Conservation (phyloP, 2,113 vertebrate species). For the Columbina picui region DNA sequence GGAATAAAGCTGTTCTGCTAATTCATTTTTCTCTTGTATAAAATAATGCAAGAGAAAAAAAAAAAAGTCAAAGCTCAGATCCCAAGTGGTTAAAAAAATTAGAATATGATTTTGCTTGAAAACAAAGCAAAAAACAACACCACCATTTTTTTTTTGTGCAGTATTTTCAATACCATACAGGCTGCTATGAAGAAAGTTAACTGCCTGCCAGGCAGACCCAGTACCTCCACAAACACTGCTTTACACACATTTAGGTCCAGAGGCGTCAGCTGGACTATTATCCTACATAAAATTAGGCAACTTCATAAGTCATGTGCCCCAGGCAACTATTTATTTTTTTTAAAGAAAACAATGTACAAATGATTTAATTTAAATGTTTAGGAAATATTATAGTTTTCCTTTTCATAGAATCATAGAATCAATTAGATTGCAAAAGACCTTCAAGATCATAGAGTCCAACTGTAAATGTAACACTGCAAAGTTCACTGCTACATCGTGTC, state of each 20-base stretch:
- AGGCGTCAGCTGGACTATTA: background rate
- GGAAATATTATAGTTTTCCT: background rate
- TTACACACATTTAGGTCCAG: background rate
- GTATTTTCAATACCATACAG: background rate
- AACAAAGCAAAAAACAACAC: background rate
- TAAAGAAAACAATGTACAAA: background rate
- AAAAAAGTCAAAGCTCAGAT: background rate
- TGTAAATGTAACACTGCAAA: too few species aligned
- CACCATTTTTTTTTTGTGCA: background rate
- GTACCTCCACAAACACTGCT: background rate
- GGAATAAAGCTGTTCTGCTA: background rate
- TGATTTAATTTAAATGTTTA: background rate
- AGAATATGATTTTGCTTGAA: background rate
- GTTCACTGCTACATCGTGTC: too few species aligned
- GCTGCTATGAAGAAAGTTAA: background rate
- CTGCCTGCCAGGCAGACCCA: background rate
- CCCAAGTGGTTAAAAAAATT: background rate
- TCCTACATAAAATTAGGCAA: background rate
- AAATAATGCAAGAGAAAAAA: background rate
- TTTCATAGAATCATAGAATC: too few species aligned
- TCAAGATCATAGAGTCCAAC: too few species aligned
- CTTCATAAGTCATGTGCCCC: background rate
- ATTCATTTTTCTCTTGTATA: background rate
- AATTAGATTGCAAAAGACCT: too few species aligned
- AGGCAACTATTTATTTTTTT: background rate